Conservation (phyloP, 2,113 vertebrate species). For the Sylvia atricapilla region DNA sequence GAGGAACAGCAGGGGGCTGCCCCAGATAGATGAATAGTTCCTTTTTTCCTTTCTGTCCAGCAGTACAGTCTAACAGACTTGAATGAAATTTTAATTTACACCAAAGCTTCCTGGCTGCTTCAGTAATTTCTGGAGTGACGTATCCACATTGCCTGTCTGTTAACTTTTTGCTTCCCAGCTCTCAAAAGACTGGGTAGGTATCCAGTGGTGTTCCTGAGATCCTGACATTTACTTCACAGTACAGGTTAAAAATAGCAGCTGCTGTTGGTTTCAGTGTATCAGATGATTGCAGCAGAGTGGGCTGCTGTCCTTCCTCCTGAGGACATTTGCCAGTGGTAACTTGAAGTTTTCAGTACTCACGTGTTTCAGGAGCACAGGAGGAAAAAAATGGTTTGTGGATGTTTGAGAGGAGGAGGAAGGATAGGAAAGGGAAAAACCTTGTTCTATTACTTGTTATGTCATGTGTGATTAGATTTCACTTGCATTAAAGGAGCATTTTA, state of each 20-base stretch:
- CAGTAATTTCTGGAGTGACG: not conserved
- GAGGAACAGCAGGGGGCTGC: not conserved
- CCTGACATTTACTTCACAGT: slow-evolving; percentile 5
- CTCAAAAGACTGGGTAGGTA: not conserved
- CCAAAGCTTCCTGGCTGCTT: not conserved
- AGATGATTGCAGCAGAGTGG: not conserved
- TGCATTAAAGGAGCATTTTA: not conserved
- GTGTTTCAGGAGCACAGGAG: not conserved
- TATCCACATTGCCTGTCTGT: not conserved
- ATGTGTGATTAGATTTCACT: not conserved
- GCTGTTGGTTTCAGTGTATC: not conserved
- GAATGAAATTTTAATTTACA: not conserved
- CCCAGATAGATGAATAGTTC: slow-evolving; percentile 12
- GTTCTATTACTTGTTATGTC: not conserved
- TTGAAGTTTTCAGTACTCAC: not conserved
- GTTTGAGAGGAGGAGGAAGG: not conserved
- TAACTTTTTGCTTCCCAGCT: not conserved
- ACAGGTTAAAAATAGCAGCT: slow-evolving; percentile 53
- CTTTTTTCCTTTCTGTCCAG: not conserved
- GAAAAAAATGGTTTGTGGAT: not conserved
- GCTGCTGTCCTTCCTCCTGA: not conserved
- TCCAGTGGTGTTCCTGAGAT: not conserved
- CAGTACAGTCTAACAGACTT: not conserved
- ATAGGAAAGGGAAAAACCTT: not conserved
- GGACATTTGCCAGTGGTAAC: not conserved